phyloP scores from a whole-genome alignment of 2,888 invertebrate species.

The Drosophila picticornis region DNA sequence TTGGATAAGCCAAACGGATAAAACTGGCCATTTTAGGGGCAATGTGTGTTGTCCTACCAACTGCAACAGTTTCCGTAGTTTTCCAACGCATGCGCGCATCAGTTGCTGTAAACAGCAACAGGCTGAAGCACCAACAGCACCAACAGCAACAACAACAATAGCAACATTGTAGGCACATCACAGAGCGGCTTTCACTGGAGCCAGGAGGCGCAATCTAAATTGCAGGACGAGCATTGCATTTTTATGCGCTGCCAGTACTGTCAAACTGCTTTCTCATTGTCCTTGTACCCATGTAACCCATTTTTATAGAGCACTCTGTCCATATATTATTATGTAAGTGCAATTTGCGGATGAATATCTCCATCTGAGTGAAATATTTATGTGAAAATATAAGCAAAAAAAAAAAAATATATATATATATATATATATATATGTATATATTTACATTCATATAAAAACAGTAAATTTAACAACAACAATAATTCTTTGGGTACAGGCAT shows the following conservation, averaged over 20 bases:
- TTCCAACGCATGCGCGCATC: conserved; percentile 75
- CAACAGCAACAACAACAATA: conserved; percentile 22
- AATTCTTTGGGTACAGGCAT: not conserved
- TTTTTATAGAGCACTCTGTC: conserved; percentile 35
- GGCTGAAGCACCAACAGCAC: conserved; percentile 52
- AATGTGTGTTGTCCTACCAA: conserved; percentile 66
- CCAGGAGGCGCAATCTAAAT: conserved; percentile 56
- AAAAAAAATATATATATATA: not conserved
- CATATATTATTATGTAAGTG: conserved; percentile 42
- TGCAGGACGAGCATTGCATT: conserved; percentile 62
- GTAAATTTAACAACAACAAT: not conserved
- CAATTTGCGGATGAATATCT: conserved; percentile 2
- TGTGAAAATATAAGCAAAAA: not conserved
- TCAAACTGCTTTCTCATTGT: conserved; percentile 58
- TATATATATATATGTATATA: not conserved
- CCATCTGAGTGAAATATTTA: not conserved
- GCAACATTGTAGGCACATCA: conserved; percentile 15
- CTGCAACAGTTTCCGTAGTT: conserved; percentile 69
- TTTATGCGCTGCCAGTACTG: conserved; percentile 61
- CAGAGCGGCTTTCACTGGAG: conserved; percentile 32
- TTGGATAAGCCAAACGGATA: conserved; percentile 72
- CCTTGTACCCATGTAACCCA: conserved; percentile 36
- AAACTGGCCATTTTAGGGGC: conserved; percentile 67
- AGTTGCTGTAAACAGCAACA: conserved; percentile 61
- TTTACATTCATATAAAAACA: not conserved